These are phyloP conservation scores for Catostylus mosaicus DNA, from an alignment of 30 jellyfish, hydroid and myxozoan genomes.

Conservation along the genomic window DNA sequence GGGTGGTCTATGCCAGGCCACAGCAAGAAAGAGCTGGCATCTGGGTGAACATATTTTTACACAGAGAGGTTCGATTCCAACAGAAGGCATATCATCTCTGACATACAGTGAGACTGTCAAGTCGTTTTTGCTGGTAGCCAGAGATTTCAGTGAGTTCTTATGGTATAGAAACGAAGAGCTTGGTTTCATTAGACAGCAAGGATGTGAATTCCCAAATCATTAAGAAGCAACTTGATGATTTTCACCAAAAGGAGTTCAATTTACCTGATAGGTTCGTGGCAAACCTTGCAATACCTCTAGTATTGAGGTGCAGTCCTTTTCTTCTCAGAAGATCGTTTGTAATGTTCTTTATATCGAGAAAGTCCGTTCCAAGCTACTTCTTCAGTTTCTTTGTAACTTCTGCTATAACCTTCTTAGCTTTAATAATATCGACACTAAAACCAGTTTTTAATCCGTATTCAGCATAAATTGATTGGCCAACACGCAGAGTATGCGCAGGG, in stretches of 20 bases:
- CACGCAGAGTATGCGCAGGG: too few species aligned
- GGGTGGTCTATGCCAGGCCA: too few species aligned
- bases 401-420: conserved; percentile 9
- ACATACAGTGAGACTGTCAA: too few species aligned
- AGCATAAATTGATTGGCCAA: too few species aligned
- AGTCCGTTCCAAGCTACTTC: conserved; percentile 4
- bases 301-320: conserved; percentile 25
- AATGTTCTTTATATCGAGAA: neutral
- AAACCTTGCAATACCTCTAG: conserved; percentile 26
- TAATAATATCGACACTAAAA: neutral
- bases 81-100: too few species aligned
- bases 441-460: too few species aligned
- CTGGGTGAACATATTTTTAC: too few species aligned
- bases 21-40: too few species aligned
- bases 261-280: conserved; percentile 9
- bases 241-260: neutral
- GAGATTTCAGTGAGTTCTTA: neutral
- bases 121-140: neutral
- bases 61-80: too few species aligned
- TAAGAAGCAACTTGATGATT: neutral
- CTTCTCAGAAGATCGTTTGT: conserved; percentile 11
- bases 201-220: neutral
- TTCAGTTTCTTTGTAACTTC: conserved; percentile 7
- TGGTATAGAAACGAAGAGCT: neutral
- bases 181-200: neutral